Percentiles rank a stretch among this genome's conserved stretches.
phyloP scores from a whole-genome alignment of 1,140 invertebrate genomes.

The honey bee (Apis mellifera) region DNA sequence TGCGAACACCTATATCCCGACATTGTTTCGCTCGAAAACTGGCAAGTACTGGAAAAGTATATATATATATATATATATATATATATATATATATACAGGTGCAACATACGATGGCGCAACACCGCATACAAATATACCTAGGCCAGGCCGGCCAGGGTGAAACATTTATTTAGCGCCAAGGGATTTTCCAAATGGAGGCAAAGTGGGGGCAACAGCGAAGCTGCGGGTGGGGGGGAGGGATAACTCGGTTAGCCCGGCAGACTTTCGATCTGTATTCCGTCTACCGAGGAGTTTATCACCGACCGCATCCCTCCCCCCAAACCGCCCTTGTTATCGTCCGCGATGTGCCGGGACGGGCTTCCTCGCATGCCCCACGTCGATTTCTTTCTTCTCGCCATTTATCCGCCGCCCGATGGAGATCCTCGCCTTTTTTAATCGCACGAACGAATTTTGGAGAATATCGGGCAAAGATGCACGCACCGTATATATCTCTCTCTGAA shows the following conservation, averaged over 20 bases:
- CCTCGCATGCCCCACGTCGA: constrained; percentile 49
- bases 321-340: constrained; percentile 53
- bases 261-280: constrained; percentile 78
- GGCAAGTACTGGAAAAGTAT: too few species aligned
- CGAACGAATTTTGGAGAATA: too few species aligned
- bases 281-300: constrained; percentile 77
- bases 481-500: too few species aligned
- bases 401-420: too few species aligned
- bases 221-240: constrained; percentile 53
- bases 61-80: too few species aligned
- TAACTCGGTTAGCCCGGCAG: constrained; percentile 77
- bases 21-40: constrained; percentile 25
- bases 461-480: too few species aligned
- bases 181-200: constrained; percentile 77
- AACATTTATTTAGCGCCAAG: constrained; percentile 79
- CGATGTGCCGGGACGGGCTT: constrained; percentile 6
- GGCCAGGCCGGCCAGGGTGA: constrained; percentile 67
- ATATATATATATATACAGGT: constrained; percentile 34
- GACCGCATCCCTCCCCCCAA: constrained; percentile 53
- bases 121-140: constrained; percentile 75
- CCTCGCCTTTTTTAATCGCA: too few species aligned
- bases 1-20: constrained; percentile 43
- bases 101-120: constrained; percentile 58
- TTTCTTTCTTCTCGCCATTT: constrained; percentile 38
- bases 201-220: constrained; percentile 52